Evolutionary conservation across 1,140 invertebrate species (phyloP).

Genomic region (Batillaria attramentaria): DNA sequence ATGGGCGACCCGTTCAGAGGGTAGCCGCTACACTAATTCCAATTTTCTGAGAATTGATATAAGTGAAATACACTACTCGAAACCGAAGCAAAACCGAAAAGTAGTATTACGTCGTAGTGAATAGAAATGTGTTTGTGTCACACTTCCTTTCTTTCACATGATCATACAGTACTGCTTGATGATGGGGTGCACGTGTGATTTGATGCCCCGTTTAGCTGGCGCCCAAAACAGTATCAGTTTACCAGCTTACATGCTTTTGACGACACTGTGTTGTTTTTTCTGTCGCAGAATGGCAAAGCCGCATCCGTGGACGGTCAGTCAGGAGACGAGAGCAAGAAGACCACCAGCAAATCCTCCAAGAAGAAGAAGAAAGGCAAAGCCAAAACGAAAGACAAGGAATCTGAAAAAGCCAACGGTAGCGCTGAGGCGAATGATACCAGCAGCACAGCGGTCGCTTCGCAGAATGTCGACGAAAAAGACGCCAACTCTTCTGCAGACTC

Average conservation of each 20-base stretch:
- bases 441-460: background rate
- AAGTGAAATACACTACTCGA: too few relatives aligned
- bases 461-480: background rate
- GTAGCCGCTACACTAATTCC: too few relatives aligned
- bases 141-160: background rate
- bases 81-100: background rate
- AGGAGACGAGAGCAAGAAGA: constrained; percentile 23
- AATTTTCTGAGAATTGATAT: too few relatives aligned
- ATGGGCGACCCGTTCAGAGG: too few relatives aligned
- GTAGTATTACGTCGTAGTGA: background rate
- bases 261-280: background rate
- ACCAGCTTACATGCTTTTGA: background rate
- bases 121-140: too few relatives aligned
- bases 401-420: background rate
- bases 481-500: constrained; percentile 8
- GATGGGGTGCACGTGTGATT: background rate
- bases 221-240: too few relatives aligned
- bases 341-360: background rate
- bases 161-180: too few relatives aligned
- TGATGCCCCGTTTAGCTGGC: too few relatives aligned
- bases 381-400: background rate
- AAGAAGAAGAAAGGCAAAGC: constrained; percentile 23
- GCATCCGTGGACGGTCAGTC: background rate
- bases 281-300: constrained; percentile 26
- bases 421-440: background rate